Conservation (phyloP, 1,140 invertebrate species). For the Dreissena rostriformis region DNA sequence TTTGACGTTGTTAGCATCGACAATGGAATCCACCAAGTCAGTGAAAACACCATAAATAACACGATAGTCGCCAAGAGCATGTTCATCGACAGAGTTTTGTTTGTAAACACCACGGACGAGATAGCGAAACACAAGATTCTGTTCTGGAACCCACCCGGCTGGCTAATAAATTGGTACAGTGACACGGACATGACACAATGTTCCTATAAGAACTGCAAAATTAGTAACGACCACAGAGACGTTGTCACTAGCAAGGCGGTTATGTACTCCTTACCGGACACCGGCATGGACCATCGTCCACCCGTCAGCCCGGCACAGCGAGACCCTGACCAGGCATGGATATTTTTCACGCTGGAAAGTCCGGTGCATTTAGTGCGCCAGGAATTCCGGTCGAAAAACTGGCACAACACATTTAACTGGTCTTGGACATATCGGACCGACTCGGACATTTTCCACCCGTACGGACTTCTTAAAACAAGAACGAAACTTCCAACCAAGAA, state of each 20-base stretch:
- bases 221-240: slow-evolving; percentile 8
- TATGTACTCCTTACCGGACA: slow-evolving; percentile 27
- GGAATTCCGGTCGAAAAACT: neutral
- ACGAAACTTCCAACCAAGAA: neutral
- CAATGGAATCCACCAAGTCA: no score
- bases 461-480: slow-evolving; percentile 21
- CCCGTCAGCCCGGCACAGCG: slow-evolving; percentile 12
- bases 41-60: no score
- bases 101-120: slow-evolving; percentile 8
- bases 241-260: slow-evolving; percentile 24
- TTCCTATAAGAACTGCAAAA: slow-evolving; percentile 29
- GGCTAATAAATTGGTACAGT: slow-evolving; percentile 19
- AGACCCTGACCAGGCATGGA: slow-evolving; percentile 47
- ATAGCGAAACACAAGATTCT: slow-evolving; percentile 16
- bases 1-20: no score
- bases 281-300: slow-evolving; percentile 2
- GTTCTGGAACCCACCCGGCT: slow-evolving; percentile 45
- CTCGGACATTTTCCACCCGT: slow-evolving; percentile 46
- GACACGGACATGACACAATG: slow-evolving; percentile 40
- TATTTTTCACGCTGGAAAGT: slow-evolving; percentile 44
- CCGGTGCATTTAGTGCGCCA: slow-evolving; percentile 16
- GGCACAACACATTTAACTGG: slow-evolving; percentile 47
- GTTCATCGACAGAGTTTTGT: slow-evolving; percentile 20
- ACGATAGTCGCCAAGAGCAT: no score
- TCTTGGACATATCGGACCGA: slow-evolving; percentile 38